Conservation (phyloP, 2,797 vertebrate species). For the Benthosema pterotum region DNA sequence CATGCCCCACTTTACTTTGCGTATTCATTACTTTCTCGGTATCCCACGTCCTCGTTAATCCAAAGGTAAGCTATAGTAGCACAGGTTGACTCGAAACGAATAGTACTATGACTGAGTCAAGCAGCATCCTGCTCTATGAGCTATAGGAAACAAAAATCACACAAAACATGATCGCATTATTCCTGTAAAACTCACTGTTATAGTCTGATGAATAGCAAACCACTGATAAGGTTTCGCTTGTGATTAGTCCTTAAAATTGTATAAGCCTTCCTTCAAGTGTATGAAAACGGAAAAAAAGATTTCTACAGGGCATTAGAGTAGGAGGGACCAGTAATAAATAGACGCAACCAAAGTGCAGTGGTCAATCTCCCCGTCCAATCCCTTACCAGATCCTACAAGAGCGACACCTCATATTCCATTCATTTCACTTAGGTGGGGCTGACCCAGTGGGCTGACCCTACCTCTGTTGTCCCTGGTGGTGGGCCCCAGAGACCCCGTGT, state of each 20-base stretch:
- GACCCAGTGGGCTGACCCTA: conserved; percentile 71
- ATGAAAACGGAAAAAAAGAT: conserved; percentile 24
- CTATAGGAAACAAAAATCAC: neutral
- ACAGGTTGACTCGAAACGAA: neutral
- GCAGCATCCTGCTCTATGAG: too few relatives aligned
- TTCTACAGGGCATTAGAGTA: conserved; percentile 31
- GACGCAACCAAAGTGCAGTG: conserved; percentile 40
- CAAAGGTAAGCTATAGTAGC: neutral
- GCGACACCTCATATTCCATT: conserved; percentile 67
- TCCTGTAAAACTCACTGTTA: neutral
- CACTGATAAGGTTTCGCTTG: neutral
- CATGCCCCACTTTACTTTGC: neutral
- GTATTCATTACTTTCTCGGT: neutral
- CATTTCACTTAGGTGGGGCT: conserved; percentile 76
- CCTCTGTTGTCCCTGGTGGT: conserved; percentile 74
- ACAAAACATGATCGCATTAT: neutral
- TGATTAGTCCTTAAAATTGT: conserved; percentile 15
- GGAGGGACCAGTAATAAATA: conserved; percentile 50
- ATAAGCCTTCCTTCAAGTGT: conserved; percentile 32
- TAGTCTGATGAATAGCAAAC: conserved; percentile 4
- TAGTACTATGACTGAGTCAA: neutral
- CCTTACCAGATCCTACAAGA: conserved; percentile 55
- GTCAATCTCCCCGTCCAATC: conserved; percentile 65
- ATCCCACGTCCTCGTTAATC: neutral
- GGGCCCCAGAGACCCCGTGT: conserved; percentile 80